Percentiles rank a stretch among this genome's conserved stretches.
phyloP scores from a whole-genome alignment of 2,888 invertebrate species.

The Chrysolina americana region DNA sequence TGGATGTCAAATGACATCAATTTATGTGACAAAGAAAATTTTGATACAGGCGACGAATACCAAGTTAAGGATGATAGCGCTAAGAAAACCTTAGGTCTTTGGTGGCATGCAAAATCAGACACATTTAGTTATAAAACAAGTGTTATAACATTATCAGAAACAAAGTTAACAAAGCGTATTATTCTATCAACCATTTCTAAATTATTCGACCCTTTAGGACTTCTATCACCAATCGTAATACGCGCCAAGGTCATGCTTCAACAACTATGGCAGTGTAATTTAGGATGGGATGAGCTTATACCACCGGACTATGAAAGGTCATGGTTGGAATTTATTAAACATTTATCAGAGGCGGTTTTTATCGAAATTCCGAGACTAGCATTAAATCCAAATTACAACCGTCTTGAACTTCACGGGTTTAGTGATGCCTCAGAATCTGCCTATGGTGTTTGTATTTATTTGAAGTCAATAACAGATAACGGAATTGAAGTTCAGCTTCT shows the following conservation, averaged over 20 bases:
- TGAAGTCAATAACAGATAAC: slow-evolving; percentile 25
- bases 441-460: slow-evolving; percentile 44
- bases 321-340: slow-evolving; percentile 25
- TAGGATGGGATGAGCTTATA: slow-evolving; percentile 26
- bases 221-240: too few species aligned
- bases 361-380: slow-evolving; percentile 30
- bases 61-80: not conserved
- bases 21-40: not conserved
- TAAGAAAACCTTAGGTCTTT: not conserved
- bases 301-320: not conserved
- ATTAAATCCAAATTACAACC: not conserved
- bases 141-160: not conserved
- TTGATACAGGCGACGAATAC: not conserved
- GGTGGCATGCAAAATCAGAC: not conserved
- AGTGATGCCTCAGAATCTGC: slow-evolving; percentile 37
- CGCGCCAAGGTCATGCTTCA: too few species aligned
- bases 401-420: slow-evolving; percentile 33
- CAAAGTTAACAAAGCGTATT: not conserved
- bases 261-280: slow-evolving; percentile 23
- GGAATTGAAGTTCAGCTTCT: slow-evolving; percentile 7
- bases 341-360: slow-evolving; percentile 25
- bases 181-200: not conserved
- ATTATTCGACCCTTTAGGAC: too few species aligned
- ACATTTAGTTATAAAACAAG: not conserved
- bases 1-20: not conserved